These are phyloP conservation scores for Agriotes lineatus DNA, from an alignment of 2,888 invertebrate species.

Conservation along the genomic window DNA sequence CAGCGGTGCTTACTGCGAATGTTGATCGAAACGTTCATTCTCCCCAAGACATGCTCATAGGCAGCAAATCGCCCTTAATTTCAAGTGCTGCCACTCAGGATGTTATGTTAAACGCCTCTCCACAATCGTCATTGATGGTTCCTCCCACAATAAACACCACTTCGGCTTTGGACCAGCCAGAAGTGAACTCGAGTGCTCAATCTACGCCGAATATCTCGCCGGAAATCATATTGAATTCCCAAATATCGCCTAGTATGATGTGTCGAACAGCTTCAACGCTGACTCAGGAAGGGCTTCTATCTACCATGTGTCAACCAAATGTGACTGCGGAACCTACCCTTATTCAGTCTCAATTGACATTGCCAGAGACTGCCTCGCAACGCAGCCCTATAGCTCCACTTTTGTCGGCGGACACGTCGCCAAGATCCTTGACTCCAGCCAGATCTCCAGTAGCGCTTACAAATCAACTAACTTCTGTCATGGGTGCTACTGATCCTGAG, in stretches of 20 bases:
- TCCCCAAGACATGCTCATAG: conserved; percentile 54
- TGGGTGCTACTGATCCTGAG: conserved; percentile 74
- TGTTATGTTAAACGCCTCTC: conserved; percentile 61
- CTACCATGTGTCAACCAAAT: conserved; percentile 56
- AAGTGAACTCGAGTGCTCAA: conserved; percentile 61
- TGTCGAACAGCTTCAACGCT: conserved; percentile 60
- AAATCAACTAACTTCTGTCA: conserved; percentile 60
- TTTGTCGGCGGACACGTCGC: conserved; percentile 13
- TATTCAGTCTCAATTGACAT: conserved; percentile 41
- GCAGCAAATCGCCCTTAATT: conserved; percentile 44
- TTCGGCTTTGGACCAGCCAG: conserved; percentile 58
- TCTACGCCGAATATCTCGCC: conserved; percentile 66
- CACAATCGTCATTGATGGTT: conserved; percentile 55
- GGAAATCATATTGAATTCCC: conserved; percentile 73
- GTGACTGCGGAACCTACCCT: conserved; percentile 49
- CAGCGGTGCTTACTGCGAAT: conserved; percentile 48
- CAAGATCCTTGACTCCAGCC: conserved; percentile 44
- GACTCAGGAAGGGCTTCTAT: conserved; percentile 53
- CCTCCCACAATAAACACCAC: conserved; percentile 54
- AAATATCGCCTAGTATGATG: conserved; percentile 74
- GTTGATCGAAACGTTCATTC: conserved; percentile 41
- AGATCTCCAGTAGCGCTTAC: conserved; percentile 45
- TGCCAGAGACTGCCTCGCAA: conserved; percentile 32
- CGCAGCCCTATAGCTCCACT: conserved; percentile 23
- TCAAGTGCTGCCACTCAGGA: conserved; percentile 57